Percentiles rank a stretch among this genome's conserved stretches.
phyloP scores from a whole-genome alignment of 2,888 invertebrate species.

The Mesorhabditis spiculigera region DNA sequence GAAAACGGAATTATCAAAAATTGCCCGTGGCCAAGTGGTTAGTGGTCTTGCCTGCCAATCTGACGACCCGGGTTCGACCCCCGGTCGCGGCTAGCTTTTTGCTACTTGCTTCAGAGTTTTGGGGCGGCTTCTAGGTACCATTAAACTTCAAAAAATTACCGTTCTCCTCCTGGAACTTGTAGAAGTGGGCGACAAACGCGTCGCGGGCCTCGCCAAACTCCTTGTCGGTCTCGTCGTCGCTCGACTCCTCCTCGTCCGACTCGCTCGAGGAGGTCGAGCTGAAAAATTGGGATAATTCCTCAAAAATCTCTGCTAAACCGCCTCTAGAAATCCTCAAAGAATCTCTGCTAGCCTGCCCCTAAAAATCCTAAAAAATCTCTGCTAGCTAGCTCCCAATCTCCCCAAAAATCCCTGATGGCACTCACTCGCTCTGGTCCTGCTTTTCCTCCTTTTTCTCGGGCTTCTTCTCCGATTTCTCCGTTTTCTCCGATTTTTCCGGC shows the following conservation, averaged over 20 bases:
- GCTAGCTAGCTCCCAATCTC: too few relatives aligned
- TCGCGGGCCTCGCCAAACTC: conserved; percentile 64
- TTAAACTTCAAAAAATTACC: conserved; percentile 62
- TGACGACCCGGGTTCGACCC: too few relatives aligned
- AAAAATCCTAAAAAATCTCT: too few relatives aligned
- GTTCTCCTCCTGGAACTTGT: conserved; percentile 97
- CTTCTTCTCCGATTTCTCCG: conserved; percentile 12
- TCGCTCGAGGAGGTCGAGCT: conserved; percentile 14
- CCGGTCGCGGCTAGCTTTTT: too few relatives aligned
- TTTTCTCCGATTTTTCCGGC: not conserved
- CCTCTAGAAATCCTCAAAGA: not conserved
- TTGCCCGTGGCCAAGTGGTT: too few relatives aligned
- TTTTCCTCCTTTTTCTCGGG: conserved; percentile 15
- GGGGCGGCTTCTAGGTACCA: not conserved
- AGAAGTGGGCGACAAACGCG: conserved; percentile 91
- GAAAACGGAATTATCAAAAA: not conserved
- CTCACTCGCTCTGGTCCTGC: conserved; percentile 5
- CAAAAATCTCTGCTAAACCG: not conserved
- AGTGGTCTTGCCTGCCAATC: too few relatives aligned
- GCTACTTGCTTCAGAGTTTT: too few relatives aligned
- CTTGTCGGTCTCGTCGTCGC: conserved; percentile 22
- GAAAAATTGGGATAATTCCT: not conserved
- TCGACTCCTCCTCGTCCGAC: conserved; percentile 12
- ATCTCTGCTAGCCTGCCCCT: conserved; percentile 15
- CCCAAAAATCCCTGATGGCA: too few relatives aligned